Base-by-base conservation (phyloP, 2,888 invertebrate species). In the Noctua janthe region DNA sequence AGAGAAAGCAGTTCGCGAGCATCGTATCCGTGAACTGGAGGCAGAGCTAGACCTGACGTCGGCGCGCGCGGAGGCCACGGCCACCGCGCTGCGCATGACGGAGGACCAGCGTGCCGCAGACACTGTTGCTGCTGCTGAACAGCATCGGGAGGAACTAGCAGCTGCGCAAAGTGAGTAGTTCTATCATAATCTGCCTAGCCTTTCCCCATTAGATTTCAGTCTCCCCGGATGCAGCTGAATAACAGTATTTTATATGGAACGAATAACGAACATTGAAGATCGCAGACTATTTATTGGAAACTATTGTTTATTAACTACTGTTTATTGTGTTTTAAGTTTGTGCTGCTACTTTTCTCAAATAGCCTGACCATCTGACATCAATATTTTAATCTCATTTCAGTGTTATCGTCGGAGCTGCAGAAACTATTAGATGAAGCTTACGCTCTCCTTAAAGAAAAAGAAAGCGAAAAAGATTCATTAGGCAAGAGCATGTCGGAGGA, bases 401-500 rank as follows among this genome's bases (percentile, higher is more conserved):
- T 96, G n/a, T 91, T 97, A 84, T 96, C 97, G 59, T 95, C 96
- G 56, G 97, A 97, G 91, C 91, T 97, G 71, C 97, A 97, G 87
- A 97, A 97, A 86, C 91, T 97, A 47, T 90, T 97, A 80, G 97
- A 97, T 87, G 97, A 97, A 94, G 97, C 97, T 29, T 97, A 97
- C 88, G 96, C 96, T 67, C 94, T 97, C 59, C 94, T 97, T 64
- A 95, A 96, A 92, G 97, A 97, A 90, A 97, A 97, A 89, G 97
- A 97, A 89, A 95, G 90, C 77, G 97, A 97, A 92, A 97, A 97
- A 87, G 97, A 97, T 90, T 96, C 96, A 23, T 86, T 97, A 29
- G 96, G 96, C 62, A 97, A 97, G 90, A 97, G 96, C 84, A 96
- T 97, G 96, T 95, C 96, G 1, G 97, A 97, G 39, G 97, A 97